Conservation (phyloP, 2,888 invertebrate genomes). For the Mesopsocus fuscifrons region DNA sequence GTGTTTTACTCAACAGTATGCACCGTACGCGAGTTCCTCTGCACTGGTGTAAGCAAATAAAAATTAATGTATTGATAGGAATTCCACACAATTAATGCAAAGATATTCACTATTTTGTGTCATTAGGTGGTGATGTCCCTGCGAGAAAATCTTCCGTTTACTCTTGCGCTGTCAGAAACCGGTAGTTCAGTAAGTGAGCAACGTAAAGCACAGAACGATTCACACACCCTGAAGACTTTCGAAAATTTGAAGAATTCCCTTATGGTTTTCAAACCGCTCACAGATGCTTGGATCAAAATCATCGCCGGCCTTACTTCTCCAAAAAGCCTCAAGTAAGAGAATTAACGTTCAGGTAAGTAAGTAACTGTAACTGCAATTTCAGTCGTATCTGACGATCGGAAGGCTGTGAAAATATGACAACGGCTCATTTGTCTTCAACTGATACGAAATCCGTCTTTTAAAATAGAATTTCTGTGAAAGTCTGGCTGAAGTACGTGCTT, state of each 20-base stretch:
- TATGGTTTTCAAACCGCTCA: conserved; percentile 32
- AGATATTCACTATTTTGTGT: too few relatives aligned
- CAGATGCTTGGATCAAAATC: conserved; percentile 37
- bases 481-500: too few relatives aligned
- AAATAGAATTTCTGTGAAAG: too few relatives aligned
- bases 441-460: too few relatives aligned
- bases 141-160: not conserved
- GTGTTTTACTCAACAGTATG: not conserved
- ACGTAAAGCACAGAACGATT: too few relatives aligned
- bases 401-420: too few relatives aligned
- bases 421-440: too few relatives aligned
- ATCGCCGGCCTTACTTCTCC: conserved; percentile 29
- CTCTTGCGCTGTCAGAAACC: not conserved
- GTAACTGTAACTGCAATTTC: not conserved
- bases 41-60: not conserved
- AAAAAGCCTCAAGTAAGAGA: not conserved
- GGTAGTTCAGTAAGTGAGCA: not conserved
- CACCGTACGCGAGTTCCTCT: not conserved
- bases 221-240: conserved; percentile 35
- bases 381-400: not conserved
- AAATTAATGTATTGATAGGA: too few relatives aligned
- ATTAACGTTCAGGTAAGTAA: too few relatives aligned
- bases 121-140: not conserved
- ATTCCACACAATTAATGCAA: too few relatives aligned
- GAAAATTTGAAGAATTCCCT: conserved; percentile 35